Evolutionary conservation across 2,113 vertebrate genomes (phyloP), one percentile per base, ranked within the genome.

Genomic region (Chunga burmeisteri): DNA sequence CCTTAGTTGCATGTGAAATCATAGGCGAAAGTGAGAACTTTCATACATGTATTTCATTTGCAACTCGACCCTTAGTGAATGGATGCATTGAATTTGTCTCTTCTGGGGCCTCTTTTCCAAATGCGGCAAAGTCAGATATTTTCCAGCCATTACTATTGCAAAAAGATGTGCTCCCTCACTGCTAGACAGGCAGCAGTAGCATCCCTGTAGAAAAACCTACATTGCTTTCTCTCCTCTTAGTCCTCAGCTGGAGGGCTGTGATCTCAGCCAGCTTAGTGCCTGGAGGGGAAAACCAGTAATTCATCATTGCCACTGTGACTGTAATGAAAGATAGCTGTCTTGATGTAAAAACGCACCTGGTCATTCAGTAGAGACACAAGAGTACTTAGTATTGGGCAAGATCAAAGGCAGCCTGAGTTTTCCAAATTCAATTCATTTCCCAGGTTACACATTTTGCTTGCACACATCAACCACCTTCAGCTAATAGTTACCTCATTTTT

Each of bases 401-500:
- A 95, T 96, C 92, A 92, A 93, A 94, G 81, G 44, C 94, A 72
- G 86, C 56, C 72, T 36, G 65, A 75, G 44, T 32, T 67, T 89
- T 79, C 61, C 91, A 91, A 52, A 46, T 61, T 34, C 36, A 40
- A 4, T 58, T 83, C 2, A 65, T 84, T 96, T 90, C 90, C 72
- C 82, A 81, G 75, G 68, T 75, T 75, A 44, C 70, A 49, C 56
- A 22, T 84, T 93, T 59, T 61, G 23, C 61, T 88, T 30, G 3
- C 86, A 68, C 79, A 34, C 80, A 75, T 86, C 86, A 81, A 13
- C 52, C 61, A 61, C 68, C 66, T 84, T 75, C 77, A 95, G 81
- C 70, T 94, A 65, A 61, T n/a, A 66, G 50, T 96, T 96, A 94
- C 77, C 68, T 94, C 94, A 92, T 75, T 95, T 92, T 86, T 91